Base-by-base conservation (phyloP, 1,140 invertebrate species). In the Stegodyphus dumicola region DNA sequence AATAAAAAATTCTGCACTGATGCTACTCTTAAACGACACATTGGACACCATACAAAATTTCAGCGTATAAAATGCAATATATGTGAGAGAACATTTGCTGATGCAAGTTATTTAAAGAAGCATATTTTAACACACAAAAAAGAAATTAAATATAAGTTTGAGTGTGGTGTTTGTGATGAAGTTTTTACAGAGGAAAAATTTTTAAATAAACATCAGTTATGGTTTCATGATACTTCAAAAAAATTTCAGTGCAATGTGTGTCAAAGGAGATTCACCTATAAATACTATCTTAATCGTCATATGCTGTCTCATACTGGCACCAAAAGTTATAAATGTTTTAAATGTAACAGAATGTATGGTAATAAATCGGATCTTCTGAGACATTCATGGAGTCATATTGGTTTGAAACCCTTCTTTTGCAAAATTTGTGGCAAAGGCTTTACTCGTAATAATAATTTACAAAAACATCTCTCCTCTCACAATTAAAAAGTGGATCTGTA, bases 1-100 rank as follows among this genome's bases (percentile, higher is more conserved):
- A 69, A 53, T 52, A 54, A 73, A 73, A 51, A 64, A 17, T 81
- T 81, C 48, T 0, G 9, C 2, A 70, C 54, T 51, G 52, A 81
- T 60, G 78, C 33, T 33, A 33, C 33, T 33, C 33, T 33, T 60
- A 15, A 60, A 60, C 56, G 15, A 60, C 78, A 81, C 56, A 6
- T 49, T 73, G n/a, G 17, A n/a, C 51, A 73, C 2, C 78, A 81
- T 52, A n/a, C 69, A n/a, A 17, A 73, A 81, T 11, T 11, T 33
- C 15, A 64, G 9, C 7, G 6, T 7, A 9, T 70, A 15, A n/a
- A 7, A 17, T 77, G 76, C 52, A 77, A 77, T 33, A 9, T 77
- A 6, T 77, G 76, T 77, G 60, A 64, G 3, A 77, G 52, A 33
- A 77, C 49, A 6, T 67, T 79, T 70, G 13, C 33, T 13, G 9